A percentile compares a stretch with the other conserved stretches of the same genome.
phyloP scores from a whole-genome alignment of 2,113 vertebrate genomes.

The Gavia stellata region DNA sequence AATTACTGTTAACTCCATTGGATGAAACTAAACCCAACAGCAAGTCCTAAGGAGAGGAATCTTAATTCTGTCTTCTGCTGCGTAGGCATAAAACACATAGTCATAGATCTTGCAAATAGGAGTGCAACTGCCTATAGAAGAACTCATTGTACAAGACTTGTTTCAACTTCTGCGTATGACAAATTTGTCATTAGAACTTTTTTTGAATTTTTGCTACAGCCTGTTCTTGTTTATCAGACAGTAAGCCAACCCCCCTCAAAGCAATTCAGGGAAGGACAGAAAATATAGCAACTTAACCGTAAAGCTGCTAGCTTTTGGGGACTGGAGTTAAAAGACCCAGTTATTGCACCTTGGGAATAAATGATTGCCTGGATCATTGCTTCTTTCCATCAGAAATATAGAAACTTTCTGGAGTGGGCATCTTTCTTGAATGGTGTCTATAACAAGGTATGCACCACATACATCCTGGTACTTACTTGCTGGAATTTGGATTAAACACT shows the following conservation, averaged over 20 bases:
- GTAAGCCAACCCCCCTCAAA: background rate
- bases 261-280: background rate
- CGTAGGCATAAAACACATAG: background rate
- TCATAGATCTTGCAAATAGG: accelerated
- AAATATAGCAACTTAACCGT: background rate
- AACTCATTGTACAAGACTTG: background rate
- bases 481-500: background rate
- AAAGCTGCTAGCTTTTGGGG: background rate
- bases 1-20: background rate
- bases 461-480: background rate
- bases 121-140: background rate
- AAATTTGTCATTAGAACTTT: background rate
- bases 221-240: background rate
- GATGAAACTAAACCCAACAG: background rate
- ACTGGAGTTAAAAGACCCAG: background rate
- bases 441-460: background rate
- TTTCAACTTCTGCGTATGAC: background rate
- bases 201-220: background rate
- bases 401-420: background rate
- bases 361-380: background rate
- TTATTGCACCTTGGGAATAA: background rate
- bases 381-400: background rate
- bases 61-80: background rate
- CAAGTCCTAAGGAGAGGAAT: background rate
- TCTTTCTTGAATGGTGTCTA: background rate